Conservation (phyloP, 2,797 vertebrate genomes). For the Peromyscus aztecus region DNA sequence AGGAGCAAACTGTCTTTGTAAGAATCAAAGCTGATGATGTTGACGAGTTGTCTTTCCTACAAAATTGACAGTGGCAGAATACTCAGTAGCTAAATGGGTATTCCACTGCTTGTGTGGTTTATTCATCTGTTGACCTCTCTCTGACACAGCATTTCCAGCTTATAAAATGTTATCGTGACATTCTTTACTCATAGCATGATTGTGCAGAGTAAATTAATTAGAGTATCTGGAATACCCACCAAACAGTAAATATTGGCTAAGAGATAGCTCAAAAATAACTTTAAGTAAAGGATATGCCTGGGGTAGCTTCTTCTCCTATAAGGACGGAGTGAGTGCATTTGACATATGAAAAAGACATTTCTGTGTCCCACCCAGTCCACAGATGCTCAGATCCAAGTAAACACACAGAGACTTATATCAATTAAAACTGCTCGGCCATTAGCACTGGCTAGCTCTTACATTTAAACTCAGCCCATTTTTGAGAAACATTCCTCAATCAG, state of each 20-base stretch:
- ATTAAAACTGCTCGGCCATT: too few relatives aligned
- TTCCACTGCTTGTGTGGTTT: not conserved
- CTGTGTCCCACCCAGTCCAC: too few relatives aligned
- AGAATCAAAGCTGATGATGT: not conserved
- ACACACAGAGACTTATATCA: too few relatives aligned
- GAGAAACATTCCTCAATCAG: not conserved
- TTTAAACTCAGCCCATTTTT: too few relatives aligned
- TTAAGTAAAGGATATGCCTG: not conserved
- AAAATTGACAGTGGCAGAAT: not conserved
- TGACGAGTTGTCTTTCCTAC: not conserved
- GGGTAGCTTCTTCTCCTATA: not conserved
- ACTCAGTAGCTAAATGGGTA: rapidly evolving
- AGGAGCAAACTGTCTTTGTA: not conserved
- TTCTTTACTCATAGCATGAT: not conserved
- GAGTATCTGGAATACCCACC: not conserved
- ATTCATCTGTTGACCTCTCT: not conserved
- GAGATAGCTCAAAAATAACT: not conserved
- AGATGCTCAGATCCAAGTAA: too few relatives aligned
- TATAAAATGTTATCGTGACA: not conserved
- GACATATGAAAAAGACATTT: not conserved
- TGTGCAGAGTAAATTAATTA: not conserved
- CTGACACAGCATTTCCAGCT: not conserved
- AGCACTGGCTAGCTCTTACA: too few relatives aligned
- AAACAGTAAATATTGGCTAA: not conserved
- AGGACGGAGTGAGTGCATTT: not conserved